Evolutionary conservation across 1,140 invertebrate genomes (phyloP), one percentile per base, ranked within the genome.

Genomic region (Carcinoscorpius rotundicauda): DNA sequence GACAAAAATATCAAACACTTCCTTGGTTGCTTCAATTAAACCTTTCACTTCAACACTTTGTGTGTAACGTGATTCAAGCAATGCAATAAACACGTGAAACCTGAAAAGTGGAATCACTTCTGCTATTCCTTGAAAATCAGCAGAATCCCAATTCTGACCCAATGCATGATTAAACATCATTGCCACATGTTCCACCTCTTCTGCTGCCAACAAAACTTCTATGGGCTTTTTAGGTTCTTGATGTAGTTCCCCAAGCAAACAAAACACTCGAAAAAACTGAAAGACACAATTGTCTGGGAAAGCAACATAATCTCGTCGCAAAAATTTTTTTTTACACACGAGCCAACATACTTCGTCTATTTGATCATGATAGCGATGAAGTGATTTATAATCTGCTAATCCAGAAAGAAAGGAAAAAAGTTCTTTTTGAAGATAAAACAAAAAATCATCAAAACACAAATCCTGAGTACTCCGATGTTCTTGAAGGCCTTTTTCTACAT

Each of bases 251-350:
- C 82, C 85, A 3, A 90, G 76, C 4, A 88, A 78, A 71, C 87
- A 90, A 75, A 88, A 90, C 67, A 90, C 84, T 69, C 86, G 79
- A 75, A 88, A 90, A 60, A 91, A 76, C 72, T 87, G 83, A 73
- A 86, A 88, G 4, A 87, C 79, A 57, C 83, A 84, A 49, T 82
- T 79, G 67, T 86, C 83, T 29, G 78, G 75, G 65, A 88, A 83
- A 6, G 84, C 72, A 3, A 80, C 76, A 69, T 82, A 79, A 56
- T 83, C 80, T 65, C 83, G 75, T 3, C 78, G 72, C 5, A 85
- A 69, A 67, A 82, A 85, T 51, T 80, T 79, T 73, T 83, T 85
- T 51, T 82, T 81, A 72, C 86, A 89, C 1, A 90, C 81, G 58
- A 87, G 75, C 88, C 88, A 91, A 73, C 87, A 89, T 3, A 87